A percentile compares a stretch with the other conserved stretches of the same genome.
Conservation (phyloP, 1,140 invertebrate genomes). For the Macrocentrus cingulum region DNA sequence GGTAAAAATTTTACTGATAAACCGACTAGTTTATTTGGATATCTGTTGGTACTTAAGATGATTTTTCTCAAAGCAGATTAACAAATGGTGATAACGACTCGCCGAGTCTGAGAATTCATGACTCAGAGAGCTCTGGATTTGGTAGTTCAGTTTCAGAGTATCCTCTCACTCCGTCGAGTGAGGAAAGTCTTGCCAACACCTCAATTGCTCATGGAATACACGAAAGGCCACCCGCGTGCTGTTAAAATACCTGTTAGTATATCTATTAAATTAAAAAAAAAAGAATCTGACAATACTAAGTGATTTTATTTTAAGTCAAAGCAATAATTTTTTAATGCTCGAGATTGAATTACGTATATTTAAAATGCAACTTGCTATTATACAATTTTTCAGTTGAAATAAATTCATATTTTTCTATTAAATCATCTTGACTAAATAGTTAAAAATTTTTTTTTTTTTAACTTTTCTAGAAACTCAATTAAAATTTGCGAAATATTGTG, state of each 20-base stretch:
- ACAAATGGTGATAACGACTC: constrained; percentile 28
- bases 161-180: constrained; percentile 38
- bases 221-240: constrained; percentile 63
- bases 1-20: constrained; percentile 45
- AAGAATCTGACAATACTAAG: no score
- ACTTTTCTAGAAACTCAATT: not conserved
- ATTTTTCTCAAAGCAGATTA: constrained; percentile 23
- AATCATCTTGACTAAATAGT: no score
- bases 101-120: constrained; percentile 56
- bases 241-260: constrained; percentile 49
- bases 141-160: constrained; percentile 32
- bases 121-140: constrained; percentile 53
- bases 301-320: no score
- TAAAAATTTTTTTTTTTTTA: no score
- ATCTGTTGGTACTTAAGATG: no score
- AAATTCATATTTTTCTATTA: no score
- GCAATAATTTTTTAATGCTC: no score
- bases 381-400: no score
- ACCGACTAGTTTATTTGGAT: no score
- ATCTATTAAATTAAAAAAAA: no score
- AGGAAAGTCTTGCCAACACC: constrained; percentile 43
- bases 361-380: no score
- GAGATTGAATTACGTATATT: no score
- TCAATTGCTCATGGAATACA: constrained; percentile 65
- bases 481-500: not conserved